Evolutionary conservation across 2,888 invertebrate species (phyloP).

Genomic region (Morpho helenor): DNA sequence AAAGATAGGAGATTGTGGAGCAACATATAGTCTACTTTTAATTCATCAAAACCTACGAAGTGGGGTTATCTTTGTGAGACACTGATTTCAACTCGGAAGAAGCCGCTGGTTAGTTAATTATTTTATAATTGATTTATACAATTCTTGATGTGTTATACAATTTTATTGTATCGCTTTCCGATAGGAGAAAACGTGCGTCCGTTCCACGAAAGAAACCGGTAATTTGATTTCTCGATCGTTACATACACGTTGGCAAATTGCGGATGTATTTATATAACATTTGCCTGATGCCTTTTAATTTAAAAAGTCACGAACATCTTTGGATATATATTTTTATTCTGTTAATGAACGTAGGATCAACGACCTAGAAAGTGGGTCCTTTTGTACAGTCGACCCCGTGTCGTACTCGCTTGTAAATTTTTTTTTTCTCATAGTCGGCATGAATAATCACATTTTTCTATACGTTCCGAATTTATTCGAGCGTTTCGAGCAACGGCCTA

Average conservation of each 20-base stretch:
- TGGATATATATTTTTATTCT: no score
- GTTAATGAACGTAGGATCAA: conserved; percentile 31
- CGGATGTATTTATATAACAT: conserved; percentile 14
- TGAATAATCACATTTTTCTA: conserved; percentile 78
- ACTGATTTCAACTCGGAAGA: no score
- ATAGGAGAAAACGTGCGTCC: conserved; percentile 3
- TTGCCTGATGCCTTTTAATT: conserved; percentile 22
- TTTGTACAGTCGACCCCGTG: conserved; percentile 39
- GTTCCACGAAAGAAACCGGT: conserved; percentile 9
- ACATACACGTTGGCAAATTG: conserved; percentile 8
- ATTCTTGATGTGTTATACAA: no score
- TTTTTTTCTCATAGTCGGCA: conserved; percentile 64
- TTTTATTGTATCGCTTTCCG: background rate
- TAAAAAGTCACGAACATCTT: conserved; percentile 23
- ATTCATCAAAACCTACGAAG: no score
- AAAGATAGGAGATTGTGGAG: no score
- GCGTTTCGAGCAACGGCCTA: conserved; percentile 38
- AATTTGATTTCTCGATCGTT: conserved; percentile 12
- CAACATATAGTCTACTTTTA: no score
- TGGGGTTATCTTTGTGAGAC: no score
- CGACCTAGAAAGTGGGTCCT: conserved; percentile 40
- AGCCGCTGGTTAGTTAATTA: no score
- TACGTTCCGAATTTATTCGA: conserved; percentile 70
- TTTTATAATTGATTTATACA: no score
- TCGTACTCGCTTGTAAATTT: conserved; percentile 66